These are phyloP conservation scores for Eidolon helvum DNA, from an alignment of 2,113 vertebrate species.

Conservation along the genomic window DNA sequence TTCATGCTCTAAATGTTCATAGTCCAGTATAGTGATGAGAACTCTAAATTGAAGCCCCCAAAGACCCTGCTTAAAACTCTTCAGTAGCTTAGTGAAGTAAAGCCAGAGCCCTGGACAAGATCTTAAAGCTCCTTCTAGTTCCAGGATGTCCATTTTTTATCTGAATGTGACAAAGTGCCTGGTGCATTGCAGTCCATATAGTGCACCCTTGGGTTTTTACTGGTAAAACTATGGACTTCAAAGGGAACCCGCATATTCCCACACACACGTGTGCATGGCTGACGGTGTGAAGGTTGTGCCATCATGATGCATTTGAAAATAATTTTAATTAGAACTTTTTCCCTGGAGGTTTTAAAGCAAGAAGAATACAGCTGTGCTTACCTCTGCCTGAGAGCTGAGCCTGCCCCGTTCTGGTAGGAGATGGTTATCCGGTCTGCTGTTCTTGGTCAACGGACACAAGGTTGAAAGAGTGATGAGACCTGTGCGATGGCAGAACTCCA, in stretches of 20 bases:
- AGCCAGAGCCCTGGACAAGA: not conserved
- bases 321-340: conserved; percentile 37
- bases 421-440: not conserved
- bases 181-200: not conserved
- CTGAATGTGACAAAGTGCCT: not conserved
- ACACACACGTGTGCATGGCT: not conserved
- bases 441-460: not conserved
- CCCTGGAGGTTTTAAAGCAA: conserved; percentile 5
- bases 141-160: not conserved
- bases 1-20: not conserved
- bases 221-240: not conserved
- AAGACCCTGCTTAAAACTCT: not conserved
- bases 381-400: not conserved
- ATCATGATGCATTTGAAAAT: not conserved
- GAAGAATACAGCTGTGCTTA: not conserved
- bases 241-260: not conserved
- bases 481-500: not conserved
- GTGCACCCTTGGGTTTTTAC: not conserved
- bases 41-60: not conserved
- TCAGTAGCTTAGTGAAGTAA: not conserved
- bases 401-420: not conserved
- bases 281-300: not conserved
- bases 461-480: not conserved
- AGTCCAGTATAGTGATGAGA: not conserved
- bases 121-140: not conserved